A percentile compares a stretch with the other conserved stretches of the same genome.
Conservation (phyloP, 2,797 vertebrate genomes). For the Adelosebastes latens region DNA sequence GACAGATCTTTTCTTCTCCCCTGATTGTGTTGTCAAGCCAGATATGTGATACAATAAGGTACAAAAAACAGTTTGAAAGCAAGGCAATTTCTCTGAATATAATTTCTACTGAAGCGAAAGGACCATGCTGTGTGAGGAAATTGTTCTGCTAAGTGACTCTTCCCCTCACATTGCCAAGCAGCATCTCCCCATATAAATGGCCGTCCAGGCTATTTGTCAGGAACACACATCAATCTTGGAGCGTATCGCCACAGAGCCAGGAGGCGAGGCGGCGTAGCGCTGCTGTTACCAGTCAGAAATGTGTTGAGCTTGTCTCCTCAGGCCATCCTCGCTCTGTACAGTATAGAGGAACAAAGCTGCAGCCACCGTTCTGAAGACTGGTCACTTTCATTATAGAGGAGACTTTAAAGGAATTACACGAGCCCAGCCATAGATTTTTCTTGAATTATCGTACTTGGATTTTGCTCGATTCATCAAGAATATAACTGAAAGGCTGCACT, state of each 20-base stretch:
- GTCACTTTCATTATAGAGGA: constrained; percentile 79
- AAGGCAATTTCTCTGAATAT: constrained; percentile 66
- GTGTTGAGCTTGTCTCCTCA: constrained; percentile 76
- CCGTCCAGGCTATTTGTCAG: constrained; percentile 71
- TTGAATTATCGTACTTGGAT: constrained; percentile 65
- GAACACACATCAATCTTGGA: constrained; percentile 76
- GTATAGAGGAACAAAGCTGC: constrained; percentile 51
- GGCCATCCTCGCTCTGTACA: constrained; percentile 62
- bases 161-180: constrained; percentile 72
- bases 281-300: constrained; percentile 75
- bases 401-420: constrained; percentile 79
- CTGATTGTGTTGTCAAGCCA: constrained; percentile 42
- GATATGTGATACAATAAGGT: constrained; percentile 44
- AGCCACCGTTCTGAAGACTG: constrained; percentile 73
- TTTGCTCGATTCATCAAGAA: constrained; percentile 64
- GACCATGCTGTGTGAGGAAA: constrained; percentile 78
- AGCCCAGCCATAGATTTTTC: constrained; percentile 60
- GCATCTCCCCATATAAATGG: constrained; percentile 76
- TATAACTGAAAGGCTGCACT: constrained; percentile 44
- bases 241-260: constrained; percentile 67
- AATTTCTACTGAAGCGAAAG: constrained; percentile 70
- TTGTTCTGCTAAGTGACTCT: constrained; percentile 79
- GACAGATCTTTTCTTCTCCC: constrained; percentile 11
- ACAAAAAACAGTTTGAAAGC: constrained; percentile 39
- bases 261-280: constrained; percentile 64